Base-by-base conservation (phyloP, 1,140 invertebrate genomes). In the Hypsibius dujardini region DNA sequence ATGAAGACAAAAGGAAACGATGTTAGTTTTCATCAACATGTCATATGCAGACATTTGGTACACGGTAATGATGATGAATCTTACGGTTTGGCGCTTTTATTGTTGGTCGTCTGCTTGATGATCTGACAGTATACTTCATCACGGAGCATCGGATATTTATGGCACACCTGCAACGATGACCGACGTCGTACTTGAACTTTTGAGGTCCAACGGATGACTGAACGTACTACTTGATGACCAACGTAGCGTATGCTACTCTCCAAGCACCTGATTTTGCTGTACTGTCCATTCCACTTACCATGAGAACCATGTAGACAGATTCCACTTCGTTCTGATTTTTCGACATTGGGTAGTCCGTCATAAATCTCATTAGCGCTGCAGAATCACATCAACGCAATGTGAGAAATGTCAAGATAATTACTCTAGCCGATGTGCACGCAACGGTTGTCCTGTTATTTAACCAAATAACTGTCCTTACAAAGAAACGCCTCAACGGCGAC, bases 91-190 rank as follows among this genome's bases (percentile, higher is more conserved):
- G 87, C 84, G 15, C 90, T 94, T 73, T 92, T 89, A 81, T 98
- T 98, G 75, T 90, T 95, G 2, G 95, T 98, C 2, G 94, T 97
- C 82, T 98, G 95, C 79, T 98, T 98, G 89, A 97, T 96, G 47
- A 98, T 81, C 79, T 98, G 95, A 79, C 94, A 98, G 78, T 97
- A 98, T 69, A 98, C 87, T 81, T 98, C 95, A 80, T 98, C 95
- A 14, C 92, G 83, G 1, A 98, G 82, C 71, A 86, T 85, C 71
- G 89, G 86, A 76, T 92, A 88, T 75, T 93, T 90, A 83, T 98
- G 93, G 79, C 94, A 98, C 75, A 91, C 90, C 91, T 92, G 82
- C 46, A 28, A 78, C n/a, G n/a, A n/a, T n/a, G n/a, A n/a, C n/a
- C n/a, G n/a, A n/a, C n/a, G n/a, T n/a, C n/a, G n/a, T n/a, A n/a